Percentiles rank a stretch among this genome's conserved stretches.
These are phyloP conservation scores for Botrylloides violaceus DNA, from an alignment of 23 tunicate genomes.

Conservation along the genomic window DNA sequence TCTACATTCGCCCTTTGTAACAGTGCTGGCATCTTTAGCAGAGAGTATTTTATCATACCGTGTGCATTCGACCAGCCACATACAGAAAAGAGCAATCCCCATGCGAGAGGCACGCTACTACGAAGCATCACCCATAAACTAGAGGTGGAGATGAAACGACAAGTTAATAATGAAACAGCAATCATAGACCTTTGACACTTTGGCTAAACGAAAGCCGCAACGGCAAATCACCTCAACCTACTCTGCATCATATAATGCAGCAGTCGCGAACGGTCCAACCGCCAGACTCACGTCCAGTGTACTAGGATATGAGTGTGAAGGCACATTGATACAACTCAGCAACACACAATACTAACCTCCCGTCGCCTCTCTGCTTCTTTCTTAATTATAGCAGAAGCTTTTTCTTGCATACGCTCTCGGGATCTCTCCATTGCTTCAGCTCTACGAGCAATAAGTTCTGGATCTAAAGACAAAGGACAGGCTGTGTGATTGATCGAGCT, in stretches of 20 bases:
- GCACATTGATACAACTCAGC: no score
- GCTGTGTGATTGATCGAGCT: neutral
- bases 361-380: constrained; percentile 13
- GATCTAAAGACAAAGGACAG: constrained; percentile 7
- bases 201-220: no score
- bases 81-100: constrained; percentile 59
- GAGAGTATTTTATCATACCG: constrained; percentile 43
- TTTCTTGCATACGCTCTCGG: constrained; percentile 15
- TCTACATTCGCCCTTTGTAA: constrained; percentile 54
- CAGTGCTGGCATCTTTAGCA: constrained; percentile 59
- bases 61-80: constrained; percentile 49
- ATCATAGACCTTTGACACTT: no score
- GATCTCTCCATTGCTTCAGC: constrained; percentile 20
- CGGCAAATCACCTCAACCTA: no score
- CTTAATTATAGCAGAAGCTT: constrained; percentile 16
- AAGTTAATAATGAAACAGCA: no score
- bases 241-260: no score
- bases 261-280: no score
- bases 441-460: constrained; percentile 21
- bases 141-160: no score
- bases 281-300: no score
- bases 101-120: constrained; percentile 44
- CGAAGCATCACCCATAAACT: no score
- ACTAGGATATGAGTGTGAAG: no score
- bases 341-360: no score